Evolutionary conservation across 37 sponge, comb jelly and placozoan genomes (phyloP).

Genomic region (Ephydatia muelleri): DNA sequence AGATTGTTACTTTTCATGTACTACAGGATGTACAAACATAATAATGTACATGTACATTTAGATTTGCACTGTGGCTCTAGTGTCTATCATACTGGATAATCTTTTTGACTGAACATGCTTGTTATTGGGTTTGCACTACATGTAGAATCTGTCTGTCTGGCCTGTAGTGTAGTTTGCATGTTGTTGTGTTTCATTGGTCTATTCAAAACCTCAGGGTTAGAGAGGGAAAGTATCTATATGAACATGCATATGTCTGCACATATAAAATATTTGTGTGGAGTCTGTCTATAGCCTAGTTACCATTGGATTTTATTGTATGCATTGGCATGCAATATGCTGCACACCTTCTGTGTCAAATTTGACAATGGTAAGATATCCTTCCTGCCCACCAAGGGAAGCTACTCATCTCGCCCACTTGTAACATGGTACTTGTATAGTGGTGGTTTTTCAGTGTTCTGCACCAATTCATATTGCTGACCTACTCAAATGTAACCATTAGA

Average conservation of each 20-base stretch:
- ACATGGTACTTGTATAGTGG: neutral
- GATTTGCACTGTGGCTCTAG: neutral
- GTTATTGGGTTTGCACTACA: neutral
- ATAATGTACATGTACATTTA: neutral
- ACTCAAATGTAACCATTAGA: neutral
- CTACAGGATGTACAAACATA: neutral
- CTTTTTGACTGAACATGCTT: neutral
- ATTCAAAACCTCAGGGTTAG: neutral
- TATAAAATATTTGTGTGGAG: no score
- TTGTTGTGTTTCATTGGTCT: neutral
- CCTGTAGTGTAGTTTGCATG: neutral
- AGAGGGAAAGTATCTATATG: no score
- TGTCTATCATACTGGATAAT: neutral
- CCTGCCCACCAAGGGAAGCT: neutral
- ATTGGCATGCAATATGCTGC: neutral
- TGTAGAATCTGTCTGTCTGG: neutral
- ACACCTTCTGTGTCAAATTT: neutral
- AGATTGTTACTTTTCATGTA: constrained; percentile 10
- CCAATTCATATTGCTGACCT: neutral
- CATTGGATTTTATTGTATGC: no score
- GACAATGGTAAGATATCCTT: neutral
- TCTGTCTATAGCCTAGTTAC: no score
- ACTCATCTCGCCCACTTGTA: neutral
- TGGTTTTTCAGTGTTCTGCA: neutral
- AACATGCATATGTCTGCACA: no score